Percentiles rank a stretch among this genome's conserved stretches.
These are phyloP conservation scores for Drosophila mercatorum DNA, from an alignment of 2,888 invertebrate species.

Conservation along the genomic window DNA sequence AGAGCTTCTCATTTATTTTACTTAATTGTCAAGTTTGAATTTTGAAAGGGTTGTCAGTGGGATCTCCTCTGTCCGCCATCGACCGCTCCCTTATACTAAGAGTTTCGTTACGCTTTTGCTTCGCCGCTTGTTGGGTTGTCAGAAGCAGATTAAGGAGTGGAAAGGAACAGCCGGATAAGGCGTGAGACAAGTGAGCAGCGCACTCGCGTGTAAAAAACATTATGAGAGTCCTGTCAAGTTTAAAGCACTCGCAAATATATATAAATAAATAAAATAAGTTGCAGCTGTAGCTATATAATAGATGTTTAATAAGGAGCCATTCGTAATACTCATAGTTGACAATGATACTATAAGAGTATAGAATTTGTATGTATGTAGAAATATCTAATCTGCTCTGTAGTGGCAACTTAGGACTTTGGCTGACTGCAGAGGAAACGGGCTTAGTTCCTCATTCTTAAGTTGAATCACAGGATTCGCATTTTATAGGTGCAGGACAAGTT, in stretches of 20 bases:
- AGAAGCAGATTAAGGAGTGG: constrained; percentile 42
- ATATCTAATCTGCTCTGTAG: too few relatives aligned
- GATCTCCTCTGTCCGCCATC: constrained; percentile 13
- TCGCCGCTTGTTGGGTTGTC: constrained; percentile 52
- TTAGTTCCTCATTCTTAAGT: not conserved
- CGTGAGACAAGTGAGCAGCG: constrained; percentile 24
- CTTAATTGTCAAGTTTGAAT: constrained; percentile 81
- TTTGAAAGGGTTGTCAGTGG: constrained; percentile 75
- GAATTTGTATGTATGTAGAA: too few relatives aligned
- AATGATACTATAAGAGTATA: not conserved
- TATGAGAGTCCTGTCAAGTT: constrained; percentile 15
- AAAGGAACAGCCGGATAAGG: constrained; percentile 20
- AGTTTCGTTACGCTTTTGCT: constrained; percentile 63
- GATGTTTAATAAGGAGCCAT: not conserved
- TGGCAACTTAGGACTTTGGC: too few relatives aligned
- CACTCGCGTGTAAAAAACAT: constrained; percentile 34
- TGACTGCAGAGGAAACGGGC: too few relatives aligned
- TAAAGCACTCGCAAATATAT: constrained; percentile 18
- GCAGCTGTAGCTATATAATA: not conserved
- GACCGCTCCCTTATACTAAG: constrained; percentile 17
- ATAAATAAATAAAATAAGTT: not conserved
- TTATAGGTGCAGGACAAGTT: too few relatives aligned
- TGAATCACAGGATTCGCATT: too few relatives aligned
- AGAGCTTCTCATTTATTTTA: constrained; percentile 80
- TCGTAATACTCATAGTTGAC: not conserved